phyloP scores from a whole-genome alignment of 2,888 invertebrate genomes.

The Hypomecis punctinalis region DNA sequence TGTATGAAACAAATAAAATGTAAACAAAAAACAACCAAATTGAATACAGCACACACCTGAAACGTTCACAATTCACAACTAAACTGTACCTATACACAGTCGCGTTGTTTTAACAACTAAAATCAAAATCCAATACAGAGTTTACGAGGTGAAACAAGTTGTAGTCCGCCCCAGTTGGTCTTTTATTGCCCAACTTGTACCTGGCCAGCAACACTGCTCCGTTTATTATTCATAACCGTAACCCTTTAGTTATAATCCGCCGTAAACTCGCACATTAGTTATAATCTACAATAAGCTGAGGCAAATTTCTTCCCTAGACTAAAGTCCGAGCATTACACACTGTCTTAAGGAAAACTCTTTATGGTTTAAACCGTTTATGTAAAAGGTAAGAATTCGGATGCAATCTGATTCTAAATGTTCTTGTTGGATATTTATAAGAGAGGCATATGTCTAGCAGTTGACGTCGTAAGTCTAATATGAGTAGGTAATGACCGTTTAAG shows the following conservation, averaged over 20 bases:
- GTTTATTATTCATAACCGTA: conserved; percentile 37
- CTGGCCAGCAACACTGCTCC: conserved; percentile 15
- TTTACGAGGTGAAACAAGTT: conserved; percentile 14
- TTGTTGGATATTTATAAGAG: too few species aligned
- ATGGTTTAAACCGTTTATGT: too few species aligned
- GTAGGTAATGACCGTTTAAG: too few species aligned
- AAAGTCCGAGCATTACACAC: conserved; percentile 23
- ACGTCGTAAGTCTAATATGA: too few species aligned
- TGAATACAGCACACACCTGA: too few species aligned
- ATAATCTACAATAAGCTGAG: conserved; percentile 36
- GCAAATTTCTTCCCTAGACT: conserved; percentile 37
- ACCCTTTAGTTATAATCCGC: conserved; percentile 38
- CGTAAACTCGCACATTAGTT: conserved; percentile 18
- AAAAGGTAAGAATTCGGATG: too few species aligned
- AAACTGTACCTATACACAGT: too few species aligned
- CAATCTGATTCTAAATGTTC: too few species aligned
- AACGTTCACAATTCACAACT: too few species aligned
- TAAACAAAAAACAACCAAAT: too few species aligned
- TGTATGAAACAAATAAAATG: too few species aligned
- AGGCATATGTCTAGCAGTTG: too few species aligned
- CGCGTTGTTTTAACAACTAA: background rate
- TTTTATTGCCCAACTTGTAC: conserved; percentile 21
- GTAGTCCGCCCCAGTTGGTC: conserved; percentile 18
- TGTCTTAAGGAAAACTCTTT: background rate
- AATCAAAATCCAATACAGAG: background rate